Conservation (phyloP, 2,888 invertebrate genomes). For the Sarcophaga variegata region DNA sequence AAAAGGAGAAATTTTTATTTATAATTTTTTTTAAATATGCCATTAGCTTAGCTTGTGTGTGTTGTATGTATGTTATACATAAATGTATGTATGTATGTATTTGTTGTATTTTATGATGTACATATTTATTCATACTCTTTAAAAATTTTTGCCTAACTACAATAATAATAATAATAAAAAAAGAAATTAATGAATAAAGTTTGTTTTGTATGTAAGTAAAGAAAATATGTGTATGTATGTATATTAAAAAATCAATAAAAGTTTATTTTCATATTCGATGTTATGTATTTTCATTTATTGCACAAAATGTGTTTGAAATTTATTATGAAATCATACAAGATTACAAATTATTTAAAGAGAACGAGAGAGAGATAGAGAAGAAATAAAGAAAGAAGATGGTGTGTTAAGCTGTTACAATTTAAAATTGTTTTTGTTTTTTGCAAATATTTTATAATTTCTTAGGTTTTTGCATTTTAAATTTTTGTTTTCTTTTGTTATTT, state of each 20-base stretch:
- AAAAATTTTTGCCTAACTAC: constrained; percentile 56
- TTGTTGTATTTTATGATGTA: constrained; percentile 16
- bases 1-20: background rate
- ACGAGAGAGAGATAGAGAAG: no score
- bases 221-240: background rate
- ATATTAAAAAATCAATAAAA: background rate
- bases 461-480: background rate
- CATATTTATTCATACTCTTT: constrained; percentile 30
- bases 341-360: background rate
- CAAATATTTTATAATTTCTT: background rate
- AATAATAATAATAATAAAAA: constrained; percentile 20
- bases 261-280: constrained; percentile 53
- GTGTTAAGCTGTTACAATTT: constrained; percentile 6
- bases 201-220: background rate
- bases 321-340: constrained; percentile 16
- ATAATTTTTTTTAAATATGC: background rate
- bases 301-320: background rate
- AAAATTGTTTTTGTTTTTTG: background rate
- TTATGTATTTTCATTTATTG: constrained; percentile 3
- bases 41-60: background rate
- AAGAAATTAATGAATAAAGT: constrained; percentile 8
- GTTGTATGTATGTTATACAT: background rate
- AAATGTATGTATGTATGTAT: background rate
- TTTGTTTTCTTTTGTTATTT: background rate
- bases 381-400: background rate